phyloP scores from a whole-genome alignment of 2,113 vertebrate genomes.

The Charina bottae region DNA sequence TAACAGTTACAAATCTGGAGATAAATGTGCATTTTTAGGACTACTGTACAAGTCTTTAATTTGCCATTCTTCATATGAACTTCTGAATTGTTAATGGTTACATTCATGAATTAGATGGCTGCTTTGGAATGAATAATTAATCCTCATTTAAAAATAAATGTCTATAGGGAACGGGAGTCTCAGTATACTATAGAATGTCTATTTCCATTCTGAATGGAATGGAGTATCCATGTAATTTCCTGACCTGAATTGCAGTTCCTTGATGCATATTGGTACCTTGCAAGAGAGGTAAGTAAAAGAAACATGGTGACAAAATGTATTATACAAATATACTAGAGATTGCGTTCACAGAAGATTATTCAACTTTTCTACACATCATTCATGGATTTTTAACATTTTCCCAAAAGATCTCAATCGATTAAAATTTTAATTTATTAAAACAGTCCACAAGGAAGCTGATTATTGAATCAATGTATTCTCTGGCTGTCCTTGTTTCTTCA shows the following conservation, averaged over 20 bases:
- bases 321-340: neutral
- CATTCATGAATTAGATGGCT: conserved; percentile 46
- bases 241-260: conserved; percentile 28
- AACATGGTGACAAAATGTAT: conserved; percentile 29
- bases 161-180: conserved; percentile 55
- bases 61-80: conserved; percentile 56
- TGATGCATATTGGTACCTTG: conserved; percentile 20
- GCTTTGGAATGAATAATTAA: conserved; percentile 62
- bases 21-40: conserved; percentile 42
- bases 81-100: conserved; percentile 60
- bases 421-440: conserved; percentile 10
- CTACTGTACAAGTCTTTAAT: conserved; percentile 43
- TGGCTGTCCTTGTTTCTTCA: neutral
- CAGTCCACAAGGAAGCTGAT: neutral
- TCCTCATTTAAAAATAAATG: conserved; percentile 54
- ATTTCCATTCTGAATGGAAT: conserved; percentile 33
- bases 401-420: conserved; percentile 29
- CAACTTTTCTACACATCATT: neutral
- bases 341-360: neutral
- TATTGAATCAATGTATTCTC: neutral
- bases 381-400: neutral
- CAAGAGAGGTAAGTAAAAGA: conserved; percentile 7
- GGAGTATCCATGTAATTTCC: conserved; percentile 53
- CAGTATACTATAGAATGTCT: conserved; percentile 53
- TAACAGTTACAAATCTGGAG: conserved; percentile 33